Evolutionary conservation across 1,140 invertebrate genomes (phyloP).

Genomic region (Pseudomyrmex concolor): DNA sequence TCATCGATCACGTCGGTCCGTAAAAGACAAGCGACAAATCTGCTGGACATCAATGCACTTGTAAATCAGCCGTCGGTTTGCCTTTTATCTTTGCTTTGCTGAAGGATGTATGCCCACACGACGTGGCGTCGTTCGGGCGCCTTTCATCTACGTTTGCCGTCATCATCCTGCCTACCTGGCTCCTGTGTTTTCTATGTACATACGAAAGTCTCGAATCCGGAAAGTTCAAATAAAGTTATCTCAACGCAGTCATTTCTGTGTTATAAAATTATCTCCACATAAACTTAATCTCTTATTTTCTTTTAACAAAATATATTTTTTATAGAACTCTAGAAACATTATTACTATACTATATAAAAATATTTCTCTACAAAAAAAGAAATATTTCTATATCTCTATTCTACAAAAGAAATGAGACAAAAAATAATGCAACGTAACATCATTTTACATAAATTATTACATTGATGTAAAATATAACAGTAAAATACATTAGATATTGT

Average conservation of each 20-base stretch:
- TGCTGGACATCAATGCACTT: conserved; percentile 5
- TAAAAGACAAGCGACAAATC: not conserved
- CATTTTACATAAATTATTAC: too few species aligned
- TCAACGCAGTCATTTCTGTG: not conserved
- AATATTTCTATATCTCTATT: too few species aligned
- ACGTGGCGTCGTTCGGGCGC: conserved; percentile 29
- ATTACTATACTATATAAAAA: too few species aligned
- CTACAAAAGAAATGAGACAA: too few species aligned
- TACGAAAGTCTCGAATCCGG: not conserved
- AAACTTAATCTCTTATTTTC: too few species aligned
- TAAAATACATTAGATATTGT: too few species aligned
- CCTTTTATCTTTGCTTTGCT: conserved; percentile 65
- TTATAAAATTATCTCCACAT: not conserved
- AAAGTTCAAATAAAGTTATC: conserved; percentile 28
- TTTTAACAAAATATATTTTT: too few species aligned
- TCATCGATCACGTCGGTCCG: not conserved
- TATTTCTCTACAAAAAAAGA: too few species aligned
- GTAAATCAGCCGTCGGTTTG: conserved; percentile 16
- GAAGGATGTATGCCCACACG: conserved; percentile 63
- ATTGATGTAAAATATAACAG: too few species aligned
- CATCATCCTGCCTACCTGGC: conserved; percentile 38
- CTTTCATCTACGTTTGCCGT: conserved; percentile 55
- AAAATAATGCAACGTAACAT: too few species aligned
- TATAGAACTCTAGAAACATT: too few species aligned
- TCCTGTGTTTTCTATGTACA: not conserved